Evolutionary conservation across 1,140 invertebrate genomes (phyloP), one percentile per base, ranked within the genome.

Genomic region (Oedothorax gibbosus): DNA sequence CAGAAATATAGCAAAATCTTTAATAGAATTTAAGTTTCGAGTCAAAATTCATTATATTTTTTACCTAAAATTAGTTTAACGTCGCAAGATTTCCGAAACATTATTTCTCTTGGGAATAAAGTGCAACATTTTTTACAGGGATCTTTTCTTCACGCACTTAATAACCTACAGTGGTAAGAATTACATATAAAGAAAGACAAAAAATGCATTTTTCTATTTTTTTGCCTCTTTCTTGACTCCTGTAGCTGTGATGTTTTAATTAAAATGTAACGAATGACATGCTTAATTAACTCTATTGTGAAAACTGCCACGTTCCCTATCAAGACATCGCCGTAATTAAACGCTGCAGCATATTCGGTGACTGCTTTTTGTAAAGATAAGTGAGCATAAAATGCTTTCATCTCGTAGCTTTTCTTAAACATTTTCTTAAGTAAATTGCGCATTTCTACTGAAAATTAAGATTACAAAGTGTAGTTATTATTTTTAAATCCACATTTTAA

Each of bases 261-360:
- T 68, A 79, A 79, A 79, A 56, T 79, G 35, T 50, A 79, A 79
- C 64, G 68, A 79, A 79, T 79, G 51, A 21, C 35, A 56, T 3
- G 20, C 50, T 56, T 79, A 79, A 79, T 79, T 79, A 79, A 79
- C 56, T 62, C 20, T 56, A 49, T 54, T 68, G 56, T 18, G 54
- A n/a, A 35, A 54, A 68, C 50, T 12, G 64, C 68, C 64, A 68
- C 50, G 20, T 68, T 51, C 20, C 20, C 11, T 72, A 9, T 72
- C 5, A 50, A 49, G 49, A 50, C 21, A 14, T 49, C 18, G 15
- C 15, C 35, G 21, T 72, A 72, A 72, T 49, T 72, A 72, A 72
- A 53, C 18, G 57, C 57, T 15, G 57, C 57, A 18, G 18, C 18
- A 62, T 62, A 35, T 35, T 35, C 35, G 35, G 35, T 35, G 35